phyloP scores from a whole-genome alignment of 2,888 invertebrate genomes.

The Heteropelma amictum region DNA sequence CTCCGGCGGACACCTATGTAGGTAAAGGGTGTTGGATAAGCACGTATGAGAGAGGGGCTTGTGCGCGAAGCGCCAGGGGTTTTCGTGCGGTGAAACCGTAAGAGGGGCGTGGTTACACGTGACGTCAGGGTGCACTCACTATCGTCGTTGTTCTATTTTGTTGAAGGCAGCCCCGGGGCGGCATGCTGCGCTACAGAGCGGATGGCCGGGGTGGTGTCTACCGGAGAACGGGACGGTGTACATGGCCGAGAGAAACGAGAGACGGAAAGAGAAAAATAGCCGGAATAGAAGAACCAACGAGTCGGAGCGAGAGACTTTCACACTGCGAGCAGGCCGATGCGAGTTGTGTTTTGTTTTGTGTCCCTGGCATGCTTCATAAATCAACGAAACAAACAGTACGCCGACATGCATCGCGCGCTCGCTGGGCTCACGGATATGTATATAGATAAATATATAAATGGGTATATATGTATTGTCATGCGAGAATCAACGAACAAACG shows the following conservation, averaged over 20 bases:
- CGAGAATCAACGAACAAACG: slow-evolving; percentile 52
- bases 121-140: slow-evolving; percentile 66
- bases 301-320: slow-evolving; percentile 32
- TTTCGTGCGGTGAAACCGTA: slow-evolving; percentile 25
- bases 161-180: slow-evolving; percentile 56
- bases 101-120: slow-evolving; percentile 67
- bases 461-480: not conserved
- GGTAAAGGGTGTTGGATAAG: slow-evolving; percentile 24
- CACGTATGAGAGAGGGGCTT: not conserved
- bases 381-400: slow-evolving; percentile 76
- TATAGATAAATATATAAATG: not conserved
- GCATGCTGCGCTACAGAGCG: slow-evolving; percentile 50
- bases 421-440: slow-evolving; percentile 18
- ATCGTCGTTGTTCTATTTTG: slow-evolving; percentile 70
- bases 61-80: slow-evolving; percentile 12
- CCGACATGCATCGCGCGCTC: slow-evolving; percentile 66
- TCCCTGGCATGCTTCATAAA: slow-evolving; percentile 76
- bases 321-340: slow-evolving; percentile 33
- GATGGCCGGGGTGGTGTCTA: slow-evolving; percentile 54
- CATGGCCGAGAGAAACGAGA: slow-evolving; percentile 48
- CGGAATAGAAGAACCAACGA: slow-evolving; percentile 49
- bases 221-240: slow-evolving; percentile 44
- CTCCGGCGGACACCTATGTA: slow-evolving; percentile 30
- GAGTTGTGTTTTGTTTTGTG: slow-evolving; percentile 72
- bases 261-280: slow-evolving; percentile 54